These are phyloP conservation scores for Hemistola chrysoprasaria DNA, from an alignment of 2,888 invertebrate genomes.

Conservation along the genomic window DNA sequence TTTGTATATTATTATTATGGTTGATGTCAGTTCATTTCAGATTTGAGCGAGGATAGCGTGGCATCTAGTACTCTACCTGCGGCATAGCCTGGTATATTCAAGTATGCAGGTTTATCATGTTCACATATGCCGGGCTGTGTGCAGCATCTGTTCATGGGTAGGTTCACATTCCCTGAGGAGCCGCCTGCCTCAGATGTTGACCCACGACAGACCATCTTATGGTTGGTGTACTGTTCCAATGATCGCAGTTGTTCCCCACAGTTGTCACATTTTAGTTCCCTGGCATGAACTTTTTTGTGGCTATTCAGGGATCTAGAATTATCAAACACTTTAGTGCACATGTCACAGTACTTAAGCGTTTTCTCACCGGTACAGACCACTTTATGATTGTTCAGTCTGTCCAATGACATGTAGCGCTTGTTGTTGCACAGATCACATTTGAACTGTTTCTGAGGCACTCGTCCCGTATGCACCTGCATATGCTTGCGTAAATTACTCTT, in stretches of 20 bases:
- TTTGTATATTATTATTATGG: constrained; percentile 35
- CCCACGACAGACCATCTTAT: constrained; percentile 74
- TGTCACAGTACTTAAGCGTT: constrained; percentile 77
- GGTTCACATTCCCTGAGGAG: constrained; percentile 30
- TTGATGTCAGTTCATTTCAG: constrained; percentile 72
- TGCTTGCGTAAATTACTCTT: constrained; percentile 80
- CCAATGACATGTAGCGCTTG: constrained; percentile 78
- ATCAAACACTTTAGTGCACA: constrained; percentile 81
- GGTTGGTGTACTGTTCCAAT: constrained; percentile 76
- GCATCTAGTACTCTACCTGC: constrained; percentile 72
- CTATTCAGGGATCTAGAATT: constrained; percentile 79
- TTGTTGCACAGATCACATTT: constrained; percentile 80
- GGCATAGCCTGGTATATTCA: constrained; percentile 78
- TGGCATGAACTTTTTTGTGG: constrained; percentile 79
- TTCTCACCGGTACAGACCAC: constrained; percentile 79
- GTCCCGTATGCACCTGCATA: constrained; percentile 80
- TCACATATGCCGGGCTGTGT: constrained; percentile 76
- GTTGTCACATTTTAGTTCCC: constrained; percentile 76
- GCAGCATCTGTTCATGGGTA: constrained; percentile 64
- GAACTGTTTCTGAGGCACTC: constrained; percentile 79
- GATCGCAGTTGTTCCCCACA: constrained; percentile 79
- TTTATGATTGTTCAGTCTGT: constrained; percentile 78
- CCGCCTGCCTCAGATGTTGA: constrained; percentile 53
- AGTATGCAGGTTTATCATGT: constrained; percentile 78
- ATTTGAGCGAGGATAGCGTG: constrained; percentile 73